Conservation (phyloP, 2,888 invertebrate species). For the Byasa hedistus region DNA sequence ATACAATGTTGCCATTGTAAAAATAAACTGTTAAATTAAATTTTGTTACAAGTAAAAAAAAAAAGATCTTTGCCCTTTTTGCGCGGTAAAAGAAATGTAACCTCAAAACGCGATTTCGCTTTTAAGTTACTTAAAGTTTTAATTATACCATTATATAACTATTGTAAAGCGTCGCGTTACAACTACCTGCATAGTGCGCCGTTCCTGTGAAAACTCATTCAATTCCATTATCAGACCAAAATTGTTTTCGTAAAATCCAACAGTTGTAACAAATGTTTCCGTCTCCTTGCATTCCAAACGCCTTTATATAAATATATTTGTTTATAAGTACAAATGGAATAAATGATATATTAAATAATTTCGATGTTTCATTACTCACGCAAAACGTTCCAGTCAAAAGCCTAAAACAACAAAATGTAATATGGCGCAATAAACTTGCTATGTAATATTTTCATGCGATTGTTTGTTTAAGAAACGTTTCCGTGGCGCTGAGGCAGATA, state of each 20-base stretch:
- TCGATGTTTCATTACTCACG: slow-evolving; percentile 16
- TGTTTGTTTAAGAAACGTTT: no score
- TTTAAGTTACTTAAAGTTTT: not conserved
- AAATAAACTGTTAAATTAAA: no score
- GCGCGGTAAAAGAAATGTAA: not conserved
- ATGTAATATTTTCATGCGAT: no score
- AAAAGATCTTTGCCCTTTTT: not conserved
- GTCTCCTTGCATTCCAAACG: slow-evolving; percentile 66
- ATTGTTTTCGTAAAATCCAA: slow-evolving; percentile 52
- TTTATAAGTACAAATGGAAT: slow-evolving; percentile 68
- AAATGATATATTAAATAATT: slow-evolving; percentile 60
- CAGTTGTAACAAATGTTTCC: slow-evolving; percentile 59
- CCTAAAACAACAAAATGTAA: no score
- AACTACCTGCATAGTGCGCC: slow-evolving; percentile 30
- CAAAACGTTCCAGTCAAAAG: no score
- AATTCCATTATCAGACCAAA: slow-evolving; percentile 31
- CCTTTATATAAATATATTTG: slow-evolving; percentile 48
- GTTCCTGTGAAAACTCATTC: slow-evolving; percentile 3
- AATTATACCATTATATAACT: not conserved
- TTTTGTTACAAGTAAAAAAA: no score
- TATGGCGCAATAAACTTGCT: no score
- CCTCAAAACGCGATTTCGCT: not conserved
- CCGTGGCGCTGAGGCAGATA: no score
- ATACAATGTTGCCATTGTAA: no score
- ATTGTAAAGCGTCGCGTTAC: not conserved